Percentiles rank a stretch among this genome's conserved stretches.
phyloP scores from a whole-genome alignment of 2,113 vertebrate species.

The Tursiops truncatus region DNA sequence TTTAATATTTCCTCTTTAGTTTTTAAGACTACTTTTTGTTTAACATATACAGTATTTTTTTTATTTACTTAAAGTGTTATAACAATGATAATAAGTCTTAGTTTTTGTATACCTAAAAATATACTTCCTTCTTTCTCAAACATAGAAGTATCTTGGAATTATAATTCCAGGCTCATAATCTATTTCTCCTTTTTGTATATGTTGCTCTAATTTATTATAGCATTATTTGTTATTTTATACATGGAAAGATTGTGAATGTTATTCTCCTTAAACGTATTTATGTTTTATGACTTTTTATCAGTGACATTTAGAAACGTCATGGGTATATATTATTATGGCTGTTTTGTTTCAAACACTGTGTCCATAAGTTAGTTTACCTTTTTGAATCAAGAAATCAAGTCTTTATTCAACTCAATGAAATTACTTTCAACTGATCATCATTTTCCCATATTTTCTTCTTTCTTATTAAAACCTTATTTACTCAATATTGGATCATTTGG shows the following conservation, averaged over 20 bases:
- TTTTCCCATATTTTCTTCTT: neutral
- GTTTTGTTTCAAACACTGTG: neutral
- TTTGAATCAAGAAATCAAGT: neutral
- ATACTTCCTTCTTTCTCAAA: neutral
- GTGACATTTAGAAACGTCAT: neutral
- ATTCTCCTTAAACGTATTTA: neutral
- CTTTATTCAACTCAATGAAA: neutral
- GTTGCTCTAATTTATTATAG: neutral
- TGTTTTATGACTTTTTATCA: neutral
- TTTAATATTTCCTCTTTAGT: neutral
- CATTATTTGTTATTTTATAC: neutral
- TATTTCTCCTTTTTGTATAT: neutral
- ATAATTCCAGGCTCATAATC: neutral
- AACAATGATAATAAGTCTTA: neutral
- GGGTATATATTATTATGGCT: neutral
- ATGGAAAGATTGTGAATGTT: neutral
- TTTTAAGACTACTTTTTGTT: neutral
- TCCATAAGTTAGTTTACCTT: neutral
- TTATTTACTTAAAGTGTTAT: neutral
- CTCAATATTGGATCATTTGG: accelerated
- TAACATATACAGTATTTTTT: neutral
- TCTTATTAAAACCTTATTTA: neutral
- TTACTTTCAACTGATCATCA: neutral
- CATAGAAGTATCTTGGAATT: neutral
- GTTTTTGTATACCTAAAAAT: neutral